Percentiles rank a stretch among this genome's conserved stretches.
These are phyloP conservation scores for Popillia japonica DNA, from an alignment of 1,140 invertebrate species.

Conservation along the genomic window DNA sequence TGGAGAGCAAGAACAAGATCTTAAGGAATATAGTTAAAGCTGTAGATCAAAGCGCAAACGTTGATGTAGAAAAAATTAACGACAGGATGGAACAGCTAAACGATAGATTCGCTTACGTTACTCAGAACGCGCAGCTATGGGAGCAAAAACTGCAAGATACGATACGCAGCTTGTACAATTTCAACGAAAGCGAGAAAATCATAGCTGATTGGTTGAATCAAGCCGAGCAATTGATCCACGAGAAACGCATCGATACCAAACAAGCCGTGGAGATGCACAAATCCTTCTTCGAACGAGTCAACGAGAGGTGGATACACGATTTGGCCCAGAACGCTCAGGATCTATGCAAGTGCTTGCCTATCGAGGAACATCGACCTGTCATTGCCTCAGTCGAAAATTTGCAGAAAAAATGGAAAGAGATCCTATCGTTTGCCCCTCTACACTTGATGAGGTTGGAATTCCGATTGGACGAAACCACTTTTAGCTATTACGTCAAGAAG, in stretches of 20 bases:
- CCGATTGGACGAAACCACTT: constrained; percentile 82
- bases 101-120: constrained; percentile 80
- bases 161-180: constrained; percentile 85
- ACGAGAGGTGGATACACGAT: constrained; percentile 84
- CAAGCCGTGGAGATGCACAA: constrained; percentile 83
- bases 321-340: constrained; percentile 82
- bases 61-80: constrained; percentile 76
- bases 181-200: constrained; percentile 77
- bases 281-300: constrained; percentile 84
- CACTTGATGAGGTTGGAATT: constrained; percentile 92
- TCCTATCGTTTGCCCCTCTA: constrained; percentile 79
- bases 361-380: constrained; percentile 71
- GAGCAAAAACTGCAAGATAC: constrained; percentile 83
- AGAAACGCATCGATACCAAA: constrained; percentile 82
- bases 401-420: constrained; percentile 80
- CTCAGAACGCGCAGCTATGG: constrained; percentile 76
- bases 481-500: constrained; percentile 85
- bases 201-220: constrained; percentile 87
- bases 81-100: constrained; percentile 80
- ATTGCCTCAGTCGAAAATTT: constrained; percentile 75
- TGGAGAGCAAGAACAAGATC: constrained; percentile 83
- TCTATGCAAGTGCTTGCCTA: constrained; percentile 74
- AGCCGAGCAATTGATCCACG: constrained; percentile 82
- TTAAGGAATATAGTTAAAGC: constrained; percentile 86
- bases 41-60: constrained; percentile 74